Evolutionary conservation across 2,113 vertebrate genomes (phyloP).

Genomic region (Alligator sinensis): DNA sequence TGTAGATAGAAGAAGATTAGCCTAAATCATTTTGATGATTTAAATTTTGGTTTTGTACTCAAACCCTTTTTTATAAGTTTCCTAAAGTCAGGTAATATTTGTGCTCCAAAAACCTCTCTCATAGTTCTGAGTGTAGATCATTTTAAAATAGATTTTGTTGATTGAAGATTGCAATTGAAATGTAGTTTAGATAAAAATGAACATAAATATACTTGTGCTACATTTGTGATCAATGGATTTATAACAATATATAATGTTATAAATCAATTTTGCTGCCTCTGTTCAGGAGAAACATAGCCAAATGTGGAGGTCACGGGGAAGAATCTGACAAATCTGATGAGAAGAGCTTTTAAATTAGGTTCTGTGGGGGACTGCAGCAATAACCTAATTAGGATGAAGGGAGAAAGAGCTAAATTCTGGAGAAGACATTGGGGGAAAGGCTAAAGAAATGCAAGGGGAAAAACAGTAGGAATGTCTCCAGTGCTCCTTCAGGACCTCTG

Average conservation of each 20-base stretch:
- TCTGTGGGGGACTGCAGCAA: constrained; percentile 11
- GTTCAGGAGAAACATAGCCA: not conserved
- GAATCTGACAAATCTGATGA: not conserved
- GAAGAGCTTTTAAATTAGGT: constrained; percentile 28
- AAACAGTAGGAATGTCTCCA: no score
- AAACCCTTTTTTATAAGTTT: not conserved
- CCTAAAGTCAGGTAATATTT: not conserved
- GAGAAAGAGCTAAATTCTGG: no score
- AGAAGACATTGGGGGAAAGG: no score
- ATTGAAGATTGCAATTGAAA: constrained; percentile 1
- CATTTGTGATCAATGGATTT: not conserved
- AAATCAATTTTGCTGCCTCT: not conserved
- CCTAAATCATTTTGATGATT: not conserved
- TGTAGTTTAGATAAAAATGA: not conserved
- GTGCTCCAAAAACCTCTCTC: not conserved
- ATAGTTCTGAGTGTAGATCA: not conserved
- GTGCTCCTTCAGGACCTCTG: no score
- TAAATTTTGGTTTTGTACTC: not conserved
- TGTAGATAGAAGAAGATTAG: not conserved
- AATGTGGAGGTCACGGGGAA: not conserved
- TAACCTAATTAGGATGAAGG: not conserved
- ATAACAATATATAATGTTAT: not conserved
- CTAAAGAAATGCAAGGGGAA: no score
- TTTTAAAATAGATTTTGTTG: constrained; percentile 6
- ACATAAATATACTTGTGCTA: not conserved